These are phyloP conservation scores for Mechanitis messenoides DNA, from an alignment of 2,888 invertebrate species.

Conservation along the genomic window DNA sequence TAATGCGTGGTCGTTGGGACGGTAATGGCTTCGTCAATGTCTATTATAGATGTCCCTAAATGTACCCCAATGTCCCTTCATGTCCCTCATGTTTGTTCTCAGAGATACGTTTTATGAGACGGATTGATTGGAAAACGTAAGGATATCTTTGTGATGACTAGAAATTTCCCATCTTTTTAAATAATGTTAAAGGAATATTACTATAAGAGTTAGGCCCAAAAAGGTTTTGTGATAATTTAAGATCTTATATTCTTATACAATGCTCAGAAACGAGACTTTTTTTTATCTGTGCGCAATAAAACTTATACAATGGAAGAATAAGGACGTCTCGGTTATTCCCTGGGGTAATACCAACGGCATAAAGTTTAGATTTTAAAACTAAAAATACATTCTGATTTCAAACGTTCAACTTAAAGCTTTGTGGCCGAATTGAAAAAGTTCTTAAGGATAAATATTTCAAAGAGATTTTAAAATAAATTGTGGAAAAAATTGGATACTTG, in stretches of 20 bases:
- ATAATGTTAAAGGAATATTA: constrained; percentile 13
- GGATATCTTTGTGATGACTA: constrained; percentile 9
- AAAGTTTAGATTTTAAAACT: constrained; percentile 32
- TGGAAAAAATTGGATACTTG: background rate
- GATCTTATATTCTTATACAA: background rate
- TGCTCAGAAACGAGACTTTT: background rate
- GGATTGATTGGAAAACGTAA: background rate
- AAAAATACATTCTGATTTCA: constrained; percentile 30
- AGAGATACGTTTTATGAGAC: constrained; percentile 4
- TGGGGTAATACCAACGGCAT: constrained; percentile 30
- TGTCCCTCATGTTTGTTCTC: constrained; percentile 6
- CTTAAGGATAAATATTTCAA: constrained; percentile 17
- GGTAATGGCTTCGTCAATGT: constrained; percentile 50
- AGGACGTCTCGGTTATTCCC: constrained; percentile 22
- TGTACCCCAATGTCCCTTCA: constrained; percentile 30
- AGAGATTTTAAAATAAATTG: constrained; percentile 6
- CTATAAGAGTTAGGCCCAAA: background rate
- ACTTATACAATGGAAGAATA: constrained; percentile 24
- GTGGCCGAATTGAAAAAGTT: constrained; percentile 28
- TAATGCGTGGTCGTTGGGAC: constrained; percentile 53
- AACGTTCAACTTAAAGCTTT: constrained; percentile 28
- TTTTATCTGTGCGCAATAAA: constrained; percentile 24
- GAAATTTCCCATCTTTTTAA: constrained; percentile 19
- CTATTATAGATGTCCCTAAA: constrained; percentile 40
- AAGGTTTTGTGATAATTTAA: background rate